Evolutionary conservation across 1,140 invertebrate species (phyloP).

Genomic region (Anoplophora glabripennis): DNA sequence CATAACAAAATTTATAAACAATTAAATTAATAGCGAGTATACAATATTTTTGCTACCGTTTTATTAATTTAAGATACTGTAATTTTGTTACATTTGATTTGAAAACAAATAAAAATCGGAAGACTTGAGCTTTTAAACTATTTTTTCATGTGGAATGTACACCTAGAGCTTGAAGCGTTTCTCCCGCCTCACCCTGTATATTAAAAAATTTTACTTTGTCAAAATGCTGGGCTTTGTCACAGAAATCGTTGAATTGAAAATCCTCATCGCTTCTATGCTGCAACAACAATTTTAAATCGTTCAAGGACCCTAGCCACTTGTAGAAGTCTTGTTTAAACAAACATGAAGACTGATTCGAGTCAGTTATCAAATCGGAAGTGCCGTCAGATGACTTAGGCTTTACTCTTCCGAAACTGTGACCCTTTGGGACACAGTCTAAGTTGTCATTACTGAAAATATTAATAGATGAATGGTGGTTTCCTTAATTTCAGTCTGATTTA

Average conservation of each 20-base stretch:
- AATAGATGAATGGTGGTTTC: too few relatives aligned
- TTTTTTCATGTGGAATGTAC: too few relatives aligned
- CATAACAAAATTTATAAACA: too few relatives aligned
- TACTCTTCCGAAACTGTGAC: slow-evolving; percentile 50
- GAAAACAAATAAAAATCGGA: too few relatives aligned
- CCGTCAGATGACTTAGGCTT: slow-evolving; percentile 47
- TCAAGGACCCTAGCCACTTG: slow-evolving; percentile 49
- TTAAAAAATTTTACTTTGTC: slow-evolving; percentile 38
- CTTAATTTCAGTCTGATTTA: too few relatives aligned
- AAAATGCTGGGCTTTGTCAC: slow-evolving; percentile 48
- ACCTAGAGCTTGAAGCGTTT: too few relatives aligned
- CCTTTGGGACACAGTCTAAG: slow-evolving; percentile 48
- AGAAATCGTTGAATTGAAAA: slow-evolving; percentile 48
- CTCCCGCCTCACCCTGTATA: too few relatives aligned
- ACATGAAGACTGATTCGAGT: slow-evolving; percentile 41
- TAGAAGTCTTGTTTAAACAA: slow-evolving; percentile 35
- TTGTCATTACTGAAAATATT: slow-evolving; percentile 48
- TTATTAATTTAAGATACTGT: too few relatives aligned
- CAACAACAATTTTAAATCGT: slow-evolving; percentile 48
- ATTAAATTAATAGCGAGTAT: too few relatives aligned
- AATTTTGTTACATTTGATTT: too few relatives aligned
- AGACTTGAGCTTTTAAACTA: too few relatives aligned
- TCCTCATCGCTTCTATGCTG: slow-evolving; percentile 44
- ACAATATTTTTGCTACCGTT: too few relatives aligned
- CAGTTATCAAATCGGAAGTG: slow-evolving; percentile 48